These are phyloP conservation scores for Sardinella longiceps DNA, from an alignment of 2,797 vertebrate genomes.

Conservation along the genomic window DNA sequence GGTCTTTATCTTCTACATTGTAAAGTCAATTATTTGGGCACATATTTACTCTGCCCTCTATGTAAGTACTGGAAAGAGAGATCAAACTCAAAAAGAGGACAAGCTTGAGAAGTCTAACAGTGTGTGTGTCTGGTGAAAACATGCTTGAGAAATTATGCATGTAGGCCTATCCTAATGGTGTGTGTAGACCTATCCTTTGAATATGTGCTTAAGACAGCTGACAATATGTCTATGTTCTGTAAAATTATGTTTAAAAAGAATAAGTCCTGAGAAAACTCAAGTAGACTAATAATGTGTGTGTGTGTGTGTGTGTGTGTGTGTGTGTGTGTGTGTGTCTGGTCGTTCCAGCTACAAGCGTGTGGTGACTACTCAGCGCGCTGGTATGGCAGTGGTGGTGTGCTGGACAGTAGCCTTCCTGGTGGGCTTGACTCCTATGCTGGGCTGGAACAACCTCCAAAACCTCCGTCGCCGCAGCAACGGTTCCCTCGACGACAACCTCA, in stretches of 20 bases:
- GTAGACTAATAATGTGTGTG: too few relatives aligned
- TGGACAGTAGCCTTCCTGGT: slow-evolving; percentile 91
- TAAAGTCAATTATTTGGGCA: too few relatives aligned
- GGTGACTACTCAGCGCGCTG: slow-evolving; percentile 87
- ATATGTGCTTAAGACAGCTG: too few relatives aligned
- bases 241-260: not conserved
- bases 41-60: not conserved
- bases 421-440: slow-evolving; percentile 94
- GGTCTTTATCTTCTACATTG: too few relatives aligned
- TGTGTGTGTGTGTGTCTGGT: slow-evolving; percentile 14
- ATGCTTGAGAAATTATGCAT: too few relatives aligned
- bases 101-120: not conserved
- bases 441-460: slow-evolving; percentile 90
- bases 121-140: not conserved
- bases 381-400: slow-evolving; percentile 85
- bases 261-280: slow-evolving; percentile 8
- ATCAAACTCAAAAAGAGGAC: too few relatives aligned
- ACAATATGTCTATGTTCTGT: not conserved
- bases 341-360: slow-evolving; percentile 86
- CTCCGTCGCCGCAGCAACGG: slow-evolving; percentile 72
- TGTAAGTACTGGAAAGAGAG: too few relatives aligned
- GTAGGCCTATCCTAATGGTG: too few relatives aligned
- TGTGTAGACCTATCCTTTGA: not conserved
- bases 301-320: too few relatives aligned
- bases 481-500: slow-evolving; percentile 70